These are phyloP conservation scores for Semibalanus balanoides DNA, from an alignment of 1,140 invertebrate species.

Conservation along the genomic window DNA sequence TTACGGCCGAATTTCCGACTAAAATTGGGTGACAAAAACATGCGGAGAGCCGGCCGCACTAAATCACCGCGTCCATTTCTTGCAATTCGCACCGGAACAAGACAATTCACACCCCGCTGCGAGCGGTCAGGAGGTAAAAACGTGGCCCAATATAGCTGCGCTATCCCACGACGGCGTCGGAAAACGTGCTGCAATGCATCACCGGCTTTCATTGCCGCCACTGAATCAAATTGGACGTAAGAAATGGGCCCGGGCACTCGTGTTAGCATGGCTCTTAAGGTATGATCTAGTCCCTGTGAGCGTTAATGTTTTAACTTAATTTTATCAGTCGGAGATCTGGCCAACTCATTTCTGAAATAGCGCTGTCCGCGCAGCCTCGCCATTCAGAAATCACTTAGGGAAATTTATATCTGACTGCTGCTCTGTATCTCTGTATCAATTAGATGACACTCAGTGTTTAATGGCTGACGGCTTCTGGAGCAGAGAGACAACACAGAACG, in stretches of 20 bases:
- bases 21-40: background rate
- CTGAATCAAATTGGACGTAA: no score
- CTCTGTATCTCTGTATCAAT: background rate
- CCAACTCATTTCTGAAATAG: background rate
- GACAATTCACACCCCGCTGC: background rate
- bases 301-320: no score
- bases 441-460: background rate
- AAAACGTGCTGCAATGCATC: no score
- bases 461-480: background rate
- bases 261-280: no score
- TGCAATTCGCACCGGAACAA: conserved; percentile 1
- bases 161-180: no score
- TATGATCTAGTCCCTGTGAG: no score
- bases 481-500: background rate
- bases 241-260: no score
- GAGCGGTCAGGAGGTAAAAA: background rate
- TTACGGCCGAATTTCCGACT: background rate
- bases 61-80: background rate
- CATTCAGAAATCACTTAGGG: background rate
- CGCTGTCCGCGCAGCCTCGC: background rate
- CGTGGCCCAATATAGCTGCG: no score
- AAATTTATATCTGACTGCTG: background rate
- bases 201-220: no score
- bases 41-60: background rate
- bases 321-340: no score